A percentile compares a stretch with the other conserved stretches of the same genome.
Conservation (phyloP, 2,797 vertebrate species). For the Mastacembelus armatus region DNA sequence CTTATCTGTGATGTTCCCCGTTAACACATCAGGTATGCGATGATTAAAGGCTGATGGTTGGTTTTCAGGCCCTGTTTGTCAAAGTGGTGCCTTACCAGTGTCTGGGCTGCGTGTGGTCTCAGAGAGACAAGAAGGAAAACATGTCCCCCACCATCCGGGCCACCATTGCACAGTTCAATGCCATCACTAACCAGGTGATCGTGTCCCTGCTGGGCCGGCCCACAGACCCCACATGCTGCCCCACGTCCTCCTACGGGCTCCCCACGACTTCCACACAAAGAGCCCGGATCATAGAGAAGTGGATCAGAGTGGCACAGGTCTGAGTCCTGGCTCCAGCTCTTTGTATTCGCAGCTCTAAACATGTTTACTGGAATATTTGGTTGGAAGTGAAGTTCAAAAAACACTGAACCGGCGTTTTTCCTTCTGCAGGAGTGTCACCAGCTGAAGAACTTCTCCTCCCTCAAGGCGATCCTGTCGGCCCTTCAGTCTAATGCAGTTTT, state of each 20-base stretch:
- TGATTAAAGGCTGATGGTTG: background rate
- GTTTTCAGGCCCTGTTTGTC: slow-evolving; percentile 84
- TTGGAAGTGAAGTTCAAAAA: too few relatives aligned
- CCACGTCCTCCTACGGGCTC: slow-evolving; percentile 63
- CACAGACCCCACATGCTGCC: slow-evolving; percentile 59
- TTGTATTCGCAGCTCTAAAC: background rate
- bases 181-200: slow-evolving; percentile 86
- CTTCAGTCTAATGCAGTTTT: slow-evolving; percentile 89
- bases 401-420: background rate
- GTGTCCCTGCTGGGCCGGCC: slow-evolving; percentile 81
- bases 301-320: slow-evolving; percentile 90
- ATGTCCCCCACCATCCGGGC: slow-evolving; percentile 87
- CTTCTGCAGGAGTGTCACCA: slow-evolving; percentile 81
- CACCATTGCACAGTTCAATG: slow-evolving; percentile 90
- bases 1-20: background rate
- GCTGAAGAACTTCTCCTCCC: slow-evolving; percentile 89
- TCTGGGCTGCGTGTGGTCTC: slow-evolving; percentile 90
- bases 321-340: slow-evolving; percentile 3
- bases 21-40: too few relatives aligned
- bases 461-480: slow-evolving; percentile 88
- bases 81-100: slow-evolving; percentile 87
- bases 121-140: slow-evolving; percentile 88
- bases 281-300: slow-evolving; percentile 87
- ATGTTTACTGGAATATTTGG: background rate
- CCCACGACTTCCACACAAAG: slow-evolving; percentile 72